Base-by-base conservation (phyloP, 1,140 invertebrate genomes). In the Brachystomella parvula region DNA sequence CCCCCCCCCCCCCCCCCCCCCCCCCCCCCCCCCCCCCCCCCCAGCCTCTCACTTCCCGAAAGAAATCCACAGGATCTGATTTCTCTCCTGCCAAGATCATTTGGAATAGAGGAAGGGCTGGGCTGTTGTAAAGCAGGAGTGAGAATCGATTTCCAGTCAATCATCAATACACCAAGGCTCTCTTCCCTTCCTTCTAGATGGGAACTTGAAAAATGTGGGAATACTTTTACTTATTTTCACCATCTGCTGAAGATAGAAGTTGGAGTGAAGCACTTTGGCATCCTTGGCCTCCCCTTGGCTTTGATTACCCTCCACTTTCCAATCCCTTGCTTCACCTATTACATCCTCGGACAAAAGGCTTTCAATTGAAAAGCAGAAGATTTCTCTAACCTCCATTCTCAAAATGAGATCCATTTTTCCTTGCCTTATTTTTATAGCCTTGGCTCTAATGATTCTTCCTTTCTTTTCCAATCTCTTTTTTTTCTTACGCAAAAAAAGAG, bases 91-190 rank as follows among this genome's bases (percentile, higher is more conserved):
- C 49, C 49, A 53, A 9, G n/a, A 53, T 6, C 12, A 44, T 44
- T 44, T 44, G 39, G 39, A n/a, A n/a, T n/a, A n/a, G n/a, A n/a
- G n/a, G n/a, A n/a, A n/a, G n/a, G n/a, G n/a, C n/a, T n/a, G n/a
- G n/a, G n/a, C 35, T 19, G 35, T 39, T 19, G 35, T 39, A 53
- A 24, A 26, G 49, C 12, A 53, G 24, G 21, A 53, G 21, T 17
- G 24, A 26, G 32, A 39, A 65, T 65, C 64, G 67, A 68, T 68
- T 68, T 68, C 63, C 67, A 64, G 67, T 68, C 67, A 68, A 68
- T 68, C 67, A 67, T 67, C 59, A 63, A 67, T 67, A 67, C 30
- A 29, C 28, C 58, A 33, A 57, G 49, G 39, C 32, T 44, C 61
- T 29, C 29, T n/a, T n/a, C n/a, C n/a, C n/a, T n/a, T n/a, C n/a